phyloP scores from a whole-genome alignment of 2,888 invertebrate species.

The Cerceris rybyensis region DNA sequence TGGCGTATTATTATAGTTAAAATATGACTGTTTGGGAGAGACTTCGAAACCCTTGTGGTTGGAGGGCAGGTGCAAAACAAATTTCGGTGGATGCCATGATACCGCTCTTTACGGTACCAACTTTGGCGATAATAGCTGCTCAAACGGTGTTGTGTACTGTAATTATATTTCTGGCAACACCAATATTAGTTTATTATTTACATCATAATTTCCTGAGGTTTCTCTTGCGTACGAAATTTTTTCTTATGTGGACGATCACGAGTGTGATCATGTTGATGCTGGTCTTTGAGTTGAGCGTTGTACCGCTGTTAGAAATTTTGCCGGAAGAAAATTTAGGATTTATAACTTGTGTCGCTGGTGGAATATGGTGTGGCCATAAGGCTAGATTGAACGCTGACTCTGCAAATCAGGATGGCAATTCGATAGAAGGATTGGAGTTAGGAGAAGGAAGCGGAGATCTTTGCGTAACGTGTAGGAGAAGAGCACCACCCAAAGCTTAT shows the following conservation, averaged over 20 bases:
- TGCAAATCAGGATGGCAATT: constrained; percentile 66
- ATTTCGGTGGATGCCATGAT: constrained; percentile 79
- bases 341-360: constrained; percentile 82
- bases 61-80: constrained; percentile 77
- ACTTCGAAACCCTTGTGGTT: constrained; percentile 71
- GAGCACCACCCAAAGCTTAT: constrained; percentile 87
- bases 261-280: constrained; percentile 86
- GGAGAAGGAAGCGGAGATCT: constrained; percentile 78
- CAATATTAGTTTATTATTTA: constrained; percentile 77
- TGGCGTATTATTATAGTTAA: constrained; percentile 5
- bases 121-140: constrained; percentile 76
- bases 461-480: constrained; percentile 85
- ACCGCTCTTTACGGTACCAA: constrained; percentile 77
- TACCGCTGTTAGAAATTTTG: constrained; percentile 88
- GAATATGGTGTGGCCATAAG: constrained; percentile 81
- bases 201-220: constrained; percentile 78
- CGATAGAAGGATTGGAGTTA: constrained; percentile 72
- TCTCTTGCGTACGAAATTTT: constrained; percentile 86
- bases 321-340: constrained; percentile 86
- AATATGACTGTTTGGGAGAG: constrained; percentile 73
- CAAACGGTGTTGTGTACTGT: constrained; percentile 76
- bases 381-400: constrained; percentile 75
- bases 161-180: constrained; percentile 74
- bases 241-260: constrained; percentile 88
- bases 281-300: constrained; percentile 88